These are phyloP conservation scores for Paracyclopina nana DNA, from an alignment of 1,140 invertebrate genomes.

Conservation along the genomic window DNA sequence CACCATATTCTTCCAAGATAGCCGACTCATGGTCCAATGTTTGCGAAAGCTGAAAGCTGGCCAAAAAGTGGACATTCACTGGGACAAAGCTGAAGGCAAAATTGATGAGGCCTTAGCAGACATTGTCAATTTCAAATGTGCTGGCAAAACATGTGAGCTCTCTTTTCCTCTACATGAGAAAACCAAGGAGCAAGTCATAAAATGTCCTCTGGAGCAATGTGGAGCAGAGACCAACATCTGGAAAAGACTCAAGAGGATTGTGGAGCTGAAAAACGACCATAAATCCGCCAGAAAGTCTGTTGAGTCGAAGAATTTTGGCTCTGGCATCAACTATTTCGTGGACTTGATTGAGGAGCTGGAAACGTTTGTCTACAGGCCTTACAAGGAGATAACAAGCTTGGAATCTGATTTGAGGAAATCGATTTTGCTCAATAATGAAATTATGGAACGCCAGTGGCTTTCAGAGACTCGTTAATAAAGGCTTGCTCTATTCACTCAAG, in stretches of 20 bases:
- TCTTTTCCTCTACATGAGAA: conserved; percentile 14
- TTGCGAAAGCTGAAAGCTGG: no score
- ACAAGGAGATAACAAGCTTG: not conserved
- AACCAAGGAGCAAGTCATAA: conserved; percentile 12
- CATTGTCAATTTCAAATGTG: not conserved
- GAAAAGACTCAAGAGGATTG: not conserved
- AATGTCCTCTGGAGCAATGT: conserved; percentile 8
- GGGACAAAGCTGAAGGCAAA: no score
- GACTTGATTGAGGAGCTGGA: not conserved
- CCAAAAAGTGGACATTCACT: no score
- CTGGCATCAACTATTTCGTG: not conserved
- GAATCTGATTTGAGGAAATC: not conserved
- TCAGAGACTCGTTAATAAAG: no score
- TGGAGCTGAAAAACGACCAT: conserved; percentile 5
- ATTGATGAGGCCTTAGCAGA: no score
- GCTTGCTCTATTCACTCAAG: no score
- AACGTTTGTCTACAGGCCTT: not conserved
- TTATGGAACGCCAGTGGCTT: no score
- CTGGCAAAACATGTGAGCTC: not conserved
- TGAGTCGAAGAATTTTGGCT: not conserved
- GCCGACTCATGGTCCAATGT: no score
- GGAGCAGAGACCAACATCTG: conserved; percentile 12
- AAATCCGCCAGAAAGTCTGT: not conserved
- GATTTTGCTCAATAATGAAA: no score
- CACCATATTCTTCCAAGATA: no score